Evolutionary conservation across 2,888 invertebrate species (phyloP), one percentile per base, ranked within the genome.

Genomic region (Rhagophthalmus giganteus): DNA sequence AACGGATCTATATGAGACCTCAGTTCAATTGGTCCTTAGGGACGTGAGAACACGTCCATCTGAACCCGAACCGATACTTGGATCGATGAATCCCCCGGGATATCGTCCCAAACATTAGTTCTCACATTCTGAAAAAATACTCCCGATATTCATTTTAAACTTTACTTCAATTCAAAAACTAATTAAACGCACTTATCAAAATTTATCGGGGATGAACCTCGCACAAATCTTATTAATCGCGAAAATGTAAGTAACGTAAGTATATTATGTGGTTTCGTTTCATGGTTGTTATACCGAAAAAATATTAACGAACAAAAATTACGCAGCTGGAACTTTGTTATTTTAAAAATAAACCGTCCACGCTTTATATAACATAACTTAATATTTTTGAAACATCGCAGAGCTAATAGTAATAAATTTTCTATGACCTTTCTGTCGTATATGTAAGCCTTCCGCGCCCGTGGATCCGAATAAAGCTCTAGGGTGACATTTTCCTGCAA

Each of bases 401-500:
- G 33, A 54, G 32, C 48, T 48, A 54, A 49, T 44, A 48, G 48
- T 54, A 53, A 62, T 62, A 60, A 62, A 60, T 62, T 62, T 58
- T 57, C 42, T 52, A 54, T 54, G 62, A 61, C 62, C 62, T 62
- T 57, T 55, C 57, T 46, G 54, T 54, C 54, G 45, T 49, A 53
- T 53, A 45, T 37, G 48, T 52, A 52, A 53, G 55, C 47, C 55
- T 46, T 54, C 49, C 50, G 56, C 45, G 42, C 32, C 44, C 45
- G 32, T 39, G 54, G 48, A 54, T 54, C 54, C 53, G 52, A 42
- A 50, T 54, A 55, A 59, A 65, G 66, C 68, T 64, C 64, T 59
- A 47, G 67, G 66, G 68, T 71, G 71, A 71, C 71, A 71, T 72
- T 72, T 55, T 70, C 59, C 64, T 65, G 63, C 63, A 72, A 73